phyloP scores from a whole-genome alignment of 2,888 invertebrate genomes.

The Xylota sylvarum region DNA sequence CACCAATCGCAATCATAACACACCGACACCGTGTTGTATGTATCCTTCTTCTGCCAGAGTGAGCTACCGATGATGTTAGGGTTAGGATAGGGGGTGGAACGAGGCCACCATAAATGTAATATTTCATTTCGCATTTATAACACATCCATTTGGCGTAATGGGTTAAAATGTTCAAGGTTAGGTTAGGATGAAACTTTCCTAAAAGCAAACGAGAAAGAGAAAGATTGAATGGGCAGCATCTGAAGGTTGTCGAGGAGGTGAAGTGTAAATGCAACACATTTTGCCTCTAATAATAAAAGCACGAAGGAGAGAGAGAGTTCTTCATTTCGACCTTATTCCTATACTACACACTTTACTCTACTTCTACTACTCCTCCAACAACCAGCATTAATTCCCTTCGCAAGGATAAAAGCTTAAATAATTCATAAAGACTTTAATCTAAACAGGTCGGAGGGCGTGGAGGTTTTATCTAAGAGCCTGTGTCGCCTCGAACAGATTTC shows the following conservation, averaged over 20 bases:
- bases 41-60: slow-evolving; percentile 12
- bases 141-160: slow-evolving; percentile 75
- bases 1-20: slow-evolving; percentile 51
- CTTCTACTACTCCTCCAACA: neutral
- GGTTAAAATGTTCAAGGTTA: slow-evolving; percentile 77
- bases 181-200: slow-evolving; percentile 63
- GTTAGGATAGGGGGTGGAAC: slow-evolving; percentile 3
- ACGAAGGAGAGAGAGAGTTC: slow-evolving; percentile 20
- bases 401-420: slow-evolving; percentile 73
- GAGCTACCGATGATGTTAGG: slow-evolving; percentile 11
- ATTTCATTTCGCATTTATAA: slow-evolving; percentile 76
- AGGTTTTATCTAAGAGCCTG: slow-evolving; percentile 42
- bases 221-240: slow-evolving; percentile 62
- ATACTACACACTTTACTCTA: neutral
- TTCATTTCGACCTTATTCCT: slow-evolving; percentile 33
- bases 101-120: slow-evolving; percentile 66
- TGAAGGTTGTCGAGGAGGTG: slow-evolving; percentile 47
- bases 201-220: slow-evolving; percentile 11
- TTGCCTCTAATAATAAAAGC: slow-evolving; percentile 54
- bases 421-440: slow-evolving; percentile 76
- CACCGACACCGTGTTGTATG: slow-evolving; percentile 39
- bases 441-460: slow-evolving; percentile 56
- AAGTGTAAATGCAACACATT: slow-evolving; percentile 69
- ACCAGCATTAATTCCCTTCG: slow-evolving; percentile 35
- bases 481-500: slow-evolving; percentile 59